A percentile compares a stretch with the other conserved stretches of the same genome.
Evolutionary conservation across 2,888 invertebrate species (phyloP).

Genomic region (Rhingia rostrata): DNA sequence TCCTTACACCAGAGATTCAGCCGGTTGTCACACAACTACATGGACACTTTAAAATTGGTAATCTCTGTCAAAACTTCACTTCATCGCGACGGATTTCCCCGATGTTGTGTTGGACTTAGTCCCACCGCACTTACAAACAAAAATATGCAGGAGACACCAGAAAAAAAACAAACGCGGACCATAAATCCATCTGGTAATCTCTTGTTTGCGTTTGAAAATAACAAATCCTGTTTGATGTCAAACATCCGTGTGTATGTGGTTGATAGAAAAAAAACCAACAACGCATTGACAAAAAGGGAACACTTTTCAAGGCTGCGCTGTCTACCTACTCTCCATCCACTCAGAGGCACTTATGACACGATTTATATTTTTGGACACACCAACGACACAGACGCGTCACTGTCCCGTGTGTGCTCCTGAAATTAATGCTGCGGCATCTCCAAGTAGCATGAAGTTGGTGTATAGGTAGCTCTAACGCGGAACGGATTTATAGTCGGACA

Average conservation of each 20-base stretch:
- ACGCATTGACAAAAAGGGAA: slow-evolving; percentile 6
- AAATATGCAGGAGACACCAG: slow-evolving; percentile 4
- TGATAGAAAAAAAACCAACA: slow-evolving; percentile 39
- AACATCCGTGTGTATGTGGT: slow-evolving; percentile 42
- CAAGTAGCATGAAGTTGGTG: slow-evolving; percentile 47
- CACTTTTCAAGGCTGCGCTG: slow-evolving; percentile 64
- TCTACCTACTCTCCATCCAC: slow-evolving; percentile 3
- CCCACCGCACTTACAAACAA: not conserved
- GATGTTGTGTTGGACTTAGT: not conserved
- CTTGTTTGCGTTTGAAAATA: slow-evolving; percentile 60
- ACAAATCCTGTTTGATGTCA: slow-evolving; percentile 65
- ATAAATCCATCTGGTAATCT: slow-evolving; percentile 69
- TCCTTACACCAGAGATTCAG: slow-evolving; percentile 32
- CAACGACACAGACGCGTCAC: slow-evolving; percentile 26
- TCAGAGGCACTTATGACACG: slow-evolving; percentile 52
- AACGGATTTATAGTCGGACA: slow-evolving; percentile 70
- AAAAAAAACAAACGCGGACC: slow-evolving; percentile 12
- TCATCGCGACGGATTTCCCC: slow-evolving; percentile 7
- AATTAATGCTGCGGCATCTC: slow-evolving; percentile 54
- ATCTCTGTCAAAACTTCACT: slow-evolving; percentile 55
- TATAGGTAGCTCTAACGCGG: slow-evolving; percentile 32
- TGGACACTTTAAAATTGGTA: slow-evolving; percentile 34
- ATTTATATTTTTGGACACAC: slow-evolving; percentile 67
- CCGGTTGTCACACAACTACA: slow-evolving; percentile 16
- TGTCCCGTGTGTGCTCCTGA: slow-evolving; percentile 7